phyloP scores from a whole-genome alignment of 1,140 invertebrate genomes.

The Drosophila setifemur region DNA sequence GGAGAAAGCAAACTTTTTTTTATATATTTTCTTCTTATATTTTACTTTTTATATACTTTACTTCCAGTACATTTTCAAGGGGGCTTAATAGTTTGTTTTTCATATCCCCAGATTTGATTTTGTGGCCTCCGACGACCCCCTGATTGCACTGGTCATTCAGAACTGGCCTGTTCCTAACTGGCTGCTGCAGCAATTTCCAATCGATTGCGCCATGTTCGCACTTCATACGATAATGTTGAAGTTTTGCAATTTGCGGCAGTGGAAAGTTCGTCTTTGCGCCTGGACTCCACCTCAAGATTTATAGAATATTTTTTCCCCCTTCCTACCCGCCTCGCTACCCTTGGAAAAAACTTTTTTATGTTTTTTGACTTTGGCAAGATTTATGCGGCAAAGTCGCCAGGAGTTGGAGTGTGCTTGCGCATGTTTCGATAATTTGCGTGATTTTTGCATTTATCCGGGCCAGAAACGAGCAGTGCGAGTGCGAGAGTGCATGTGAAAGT shows the following conservation, averaged over 20 bases:
- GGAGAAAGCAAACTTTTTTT: background rate
- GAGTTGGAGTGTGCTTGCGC: slow-evolving; percentile 71
- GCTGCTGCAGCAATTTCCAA: slow-evolving; percentile 70
- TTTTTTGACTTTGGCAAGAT: slow-evolving; percentile 65
- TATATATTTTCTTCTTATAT: background rate
- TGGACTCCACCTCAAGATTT: slow-evolving; percentile 67
- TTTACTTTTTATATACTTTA: background rate
- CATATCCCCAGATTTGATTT: background rate
- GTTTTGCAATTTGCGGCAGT: slow-evolving; percentile 78
- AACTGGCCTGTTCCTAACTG: slow-evolving; percentile 40
- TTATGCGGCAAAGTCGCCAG: slow-evolving; percentile 71
- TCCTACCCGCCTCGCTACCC: background rate
- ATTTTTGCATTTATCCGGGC: slow-evolving; percentile 70
- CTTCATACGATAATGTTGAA: slow-evolving; percentile 76
- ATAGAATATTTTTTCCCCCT: slow-evolving; percentile 63
- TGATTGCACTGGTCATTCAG: slow-evolving; percentile 6
- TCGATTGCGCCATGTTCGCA: slow-evolving; percentile 77
- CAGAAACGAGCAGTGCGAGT: slow-evolving; percentile 34
- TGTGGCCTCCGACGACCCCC: too few species aligned
- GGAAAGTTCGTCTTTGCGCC: slow-evolving; percentile 71
- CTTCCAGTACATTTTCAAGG: too few species aligned
- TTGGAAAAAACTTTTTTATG: slow-evolving; percentile 36
- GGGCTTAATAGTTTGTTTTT: background rate
- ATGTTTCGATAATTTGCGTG: slow-evolving; percentile 81
- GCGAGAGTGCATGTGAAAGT: slow-evolving; percentile 30